phyloP scores from a whole-genome alignment of 2,888 invertebrate genomes.

The Oscheius myriophilus region DNA sequence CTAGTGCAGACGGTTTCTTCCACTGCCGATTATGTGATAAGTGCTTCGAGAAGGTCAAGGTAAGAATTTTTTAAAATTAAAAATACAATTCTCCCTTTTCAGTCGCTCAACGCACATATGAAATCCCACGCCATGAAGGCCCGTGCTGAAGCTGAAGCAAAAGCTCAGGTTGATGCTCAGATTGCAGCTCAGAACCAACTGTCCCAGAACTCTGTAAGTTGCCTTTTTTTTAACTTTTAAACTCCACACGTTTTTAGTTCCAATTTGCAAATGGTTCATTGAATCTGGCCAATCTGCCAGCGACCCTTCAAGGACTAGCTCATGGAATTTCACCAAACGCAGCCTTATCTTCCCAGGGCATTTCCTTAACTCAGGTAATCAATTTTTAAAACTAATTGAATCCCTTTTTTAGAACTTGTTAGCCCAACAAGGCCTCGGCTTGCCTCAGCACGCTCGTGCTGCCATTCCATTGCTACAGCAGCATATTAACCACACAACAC shows the following conservation, averaged over 20 bases:
- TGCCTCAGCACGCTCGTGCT: conserved; percentile 6
- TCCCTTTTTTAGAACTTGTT: conserved; percentile 12
- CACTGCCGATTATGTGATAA: conserved; percentile 69
- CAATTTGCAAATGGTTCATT: conserved; percentile 7
- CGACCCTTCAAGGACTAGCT: conserved; percentile 20
- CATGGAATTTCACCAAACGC: conserved; percentile 19
- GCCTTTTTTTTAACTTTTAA: too few relatives aligned
- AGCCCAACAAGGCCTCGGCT: conserved; percentile 10
- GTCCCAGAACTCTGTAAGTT: background rate
- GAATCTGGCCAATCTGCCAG: conserved; percentile 16
- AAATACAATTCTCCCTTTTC: conserved; percentile 70
- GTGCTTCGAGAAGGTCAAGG: conserved; percentile 68
- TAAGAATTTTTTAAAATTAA: background rate
- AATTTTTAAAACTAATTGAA: background rate
- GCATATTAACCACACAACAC: conserved; percentile 24
- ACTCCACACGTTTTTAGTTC: background rate
- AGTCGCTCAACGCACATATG: conserved; percentile 99
- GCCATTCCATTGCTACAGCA: conserved; percentile 14
- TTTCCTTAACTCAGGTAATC: conserved; percentile 13
- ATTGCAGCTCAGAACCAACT: conserved; percentile 23
- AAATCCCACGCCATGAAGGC: conserved; percentile 83
- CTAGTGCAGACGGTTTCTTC: conserved; percentile 70
- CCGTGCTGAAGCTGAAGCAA: conserved; percentile 68
- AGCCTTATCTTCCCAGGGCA: conserved; percentile 3
- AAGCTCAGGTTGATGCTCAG: conserved; percentile 48